Conservation (phyloP, 2,888 invertebrate species). For the Lottia scabra region DNA sequence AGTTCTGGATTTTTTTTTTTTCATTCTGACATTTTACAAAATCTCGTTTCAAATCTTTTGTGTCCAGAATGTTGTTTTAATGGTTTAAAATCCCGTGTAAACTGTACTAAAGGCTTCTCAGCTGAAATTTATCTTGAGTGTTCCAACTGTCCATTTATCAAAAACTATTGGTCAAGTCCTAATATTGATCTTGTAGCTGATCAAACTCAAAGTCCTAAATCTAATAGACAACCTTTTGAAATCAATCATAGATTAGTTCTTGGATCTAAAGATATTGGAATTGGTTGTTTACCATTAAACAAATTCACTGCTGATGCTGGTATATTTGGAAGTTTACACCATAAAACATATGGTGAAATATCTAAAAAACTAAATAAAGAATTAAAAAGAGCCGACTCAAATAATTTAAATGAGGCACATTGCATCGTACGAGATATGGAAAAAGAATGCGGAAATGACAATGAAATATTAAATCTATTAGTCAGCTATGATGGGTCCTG, state of each 20-base stretch:
- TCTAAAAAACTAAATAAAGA: neutral
- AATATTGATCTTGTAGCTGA: neutral
- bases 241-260: neutral
- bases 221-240: neutral
- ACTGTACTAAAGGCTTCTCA: neutral
- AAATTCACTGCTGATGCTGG: neutral
- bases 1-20: neutral
- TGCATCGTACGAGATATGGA: neutral
- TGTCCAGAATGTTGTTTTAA: neutral
- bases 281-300: neutral
- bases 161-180: neutral
- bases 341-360: neutral
- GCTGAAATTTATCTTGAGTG: neutral
- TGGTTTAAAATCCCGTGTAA: neutral
- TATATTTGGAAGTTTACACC: neutral
- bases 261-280: neutral
- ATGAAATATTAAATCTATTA: neutral
- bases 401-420: neutral
- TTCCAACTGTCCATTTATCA: neutral
- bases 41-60: neutral
- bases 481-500: neutral
- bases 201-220: neutral
- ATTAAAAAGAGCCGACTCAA: neutral
- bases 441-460: neutral
- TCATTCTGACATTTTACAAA: neutral